These are phyloP conservation scores for Oxytorus armatus DNA, from an alignment of 2,888 invertebrate species.

Conservation along the genomic window DNA sequence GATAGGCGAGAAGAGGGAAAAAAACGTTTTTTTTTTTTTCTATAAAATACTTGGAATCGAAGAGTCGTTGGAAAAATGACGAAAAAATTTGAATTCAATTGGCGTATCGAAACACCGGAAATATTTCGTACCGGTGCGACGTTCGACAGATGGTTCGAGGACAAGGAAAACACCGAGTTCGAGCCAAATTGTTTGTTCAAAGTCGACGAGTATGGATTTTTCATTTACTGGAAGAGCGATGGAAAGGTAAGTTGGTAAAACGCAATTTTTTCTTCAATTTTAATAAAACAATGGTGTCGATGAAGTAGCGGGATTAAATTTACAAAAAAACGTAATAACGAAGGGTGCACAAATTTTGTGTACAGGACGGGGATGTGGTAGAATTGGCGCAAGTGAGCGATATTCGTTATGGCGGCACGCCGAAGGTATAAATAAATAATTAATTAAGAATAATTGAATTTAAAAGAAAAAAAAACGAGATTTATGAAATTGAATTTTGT, in stretches of 20 bases:
- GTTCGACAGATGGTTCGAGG: slow-evolving; percentile 90
- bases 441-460: no score
- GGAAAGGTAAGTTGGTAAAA: slow-evolving; percentile 81
- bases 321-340: no score
- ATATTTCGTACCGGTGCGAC: slow-evolving; percentile 86
- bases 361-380: slow-evolving; percentile 82
- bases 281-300: slow-evolving; percentile 6
- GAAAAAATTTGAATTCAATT: slow-evolving; percentile 89
- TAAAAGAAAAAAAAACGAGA: background rate
- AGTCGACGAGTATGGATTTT: slow-evolving; percentile 88
- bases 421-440: slow-evolving; percentile 80
- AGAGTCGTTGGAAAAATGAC: slow-evolving; percentile 85
- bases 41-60: background rate
- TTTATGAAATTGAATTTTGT: background rate
- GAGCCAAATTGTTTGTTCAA: slow-evolving; percentile 86
- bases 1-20: slow-evolving; percentile 22
- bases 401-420: slow-evolving; percentile 83
- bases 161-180: slow-evolving; percentile 86
- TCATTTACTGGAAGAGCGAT: slow-evolving; percentile 88
- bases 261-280: background rate
- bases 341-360: no score
- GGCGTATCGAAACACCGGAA: slow-evolving; percentile 88
- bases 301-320: no score
- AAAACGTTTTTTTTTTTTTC: slow-evolving; percentile 30
- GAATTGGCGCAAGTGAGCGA: slow-evolving; percentile 83